Evolutionary conservation across 2,888 invertebrate species (phyloP).

Genomic region (Opisthograptis luteolata): DNA sequence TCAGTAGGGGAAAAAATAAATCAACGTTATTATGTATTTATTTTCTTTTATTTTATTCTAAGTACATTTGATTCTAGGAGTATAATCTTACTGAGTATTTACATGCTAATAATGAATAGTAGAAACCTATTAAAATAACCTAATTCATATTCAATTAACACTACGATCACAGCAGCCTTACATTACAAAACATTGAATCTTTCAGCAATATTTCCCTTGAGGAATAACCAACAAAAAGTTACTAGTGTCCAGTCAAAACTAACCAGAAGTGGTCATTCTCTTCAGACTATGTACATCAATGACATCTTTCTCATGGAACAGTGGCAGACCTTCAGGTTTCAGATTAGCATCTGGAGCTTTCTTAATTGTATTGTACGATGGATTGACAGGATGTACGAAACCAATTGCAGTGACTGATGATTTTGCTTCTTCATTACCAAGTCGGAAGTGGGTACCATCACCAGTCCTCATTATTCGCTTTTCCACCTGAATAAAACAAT

Average conservation of each 20-base stretch:
- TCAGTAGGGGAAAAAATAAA: too few relatives aligned
- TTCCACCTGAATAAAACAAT: conserved; percentile 62
- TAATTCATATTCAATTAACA: too few relatives aligned
- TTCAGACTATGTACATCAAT: conserved; percentile 37
- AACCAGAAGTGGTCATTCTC: conserved; percentile 13
- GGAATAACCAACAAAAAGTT: too few relatives aligned
- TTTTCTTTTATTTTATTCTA: too few relatives aligned
- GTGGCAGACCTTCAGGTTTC: conserved; percentile 62
- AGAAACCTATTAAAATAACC: too few relatives aligned
- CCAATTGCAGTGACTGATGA: conserved; percentile 60
- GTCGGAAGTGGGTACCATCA: conserved; percentile 85
- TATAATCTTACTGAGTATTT: too few relatives aligned
- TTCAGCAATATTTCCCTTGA: too few relatives aligned
- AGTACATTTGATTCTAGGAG: too few relatives aligned
- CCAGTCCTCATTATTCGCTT: conserved; percentile 86
- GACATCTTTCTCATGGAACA: conserved; percentile 65
- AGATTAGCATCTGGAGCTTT: conserved; percentile 55
- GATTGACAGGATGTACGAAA: conserved; percentile 70
- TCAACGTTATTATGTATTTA: too few relatives aligned
- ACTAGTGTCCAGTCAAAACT: not conserved
- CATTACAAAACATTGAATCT: too few relatives aligned
- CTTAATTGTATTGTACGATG: conserved; percentile 60
- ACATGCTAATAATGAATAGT: too few relatives aligned
- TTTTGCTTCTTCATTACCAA: conserved; percentile 68
- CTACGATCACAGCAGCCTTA: too few relatives aligned